These are phyloP conservation scores for Lepidochrysops patricia DNA, from an alignment of 2,888 invertebrate genomes.

Conservation along the genomic window DNA sequence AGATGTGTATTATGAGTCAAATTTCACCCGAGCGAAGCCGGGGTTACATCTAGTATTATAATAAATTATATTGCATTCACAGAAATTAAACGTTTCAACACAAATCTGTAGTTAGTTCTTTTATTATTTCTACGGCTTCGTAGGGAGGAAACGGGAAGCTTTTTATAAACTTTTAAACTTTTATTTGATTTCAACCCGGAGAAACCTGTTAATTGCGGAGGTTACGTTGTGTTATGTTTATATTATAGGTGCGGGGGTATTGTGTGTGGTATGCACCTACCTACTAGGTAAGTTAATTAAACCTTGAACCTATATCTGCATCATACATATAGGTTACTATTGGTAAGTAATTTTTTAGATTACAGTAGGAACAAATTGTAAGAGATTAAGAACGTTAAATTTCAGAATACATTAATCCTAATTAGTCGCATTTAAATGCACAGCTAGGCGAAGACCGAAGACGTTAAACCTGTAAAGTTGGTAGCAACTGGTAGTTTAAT, in stretches of 20 bases:
- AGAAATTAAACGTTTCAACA: conserved; percentile 4
- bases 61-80: not conserved
- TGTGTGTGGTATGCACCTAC: too few relatives aligned
- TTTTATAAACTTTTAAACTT: not conserved
- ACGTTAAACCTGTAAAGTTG: not conserved
- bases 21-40: too few relatives aligned
- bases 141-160: not conserved
- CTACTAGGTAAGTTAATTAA: too few relatives aligned
- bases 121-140: not conserved
- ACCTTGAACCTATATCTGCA: too few relatives aligned
- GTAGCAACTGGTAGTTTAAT: not conserved
- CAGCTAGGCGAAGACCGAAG: not conserved
- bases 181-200: not conserved
- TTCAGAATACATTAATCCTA: not conserved
- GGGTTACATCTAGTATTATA: too few relatives aligned
- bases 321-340: too few relatives aligned
- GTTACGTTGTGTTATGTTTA: too few relatives aligned
- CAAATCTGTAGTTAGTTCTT: not conserved
- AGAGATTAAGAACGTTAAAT: too few relatives aligned
- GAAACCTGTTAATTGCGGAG: not conserved
- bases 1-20: too few relatives aligned
- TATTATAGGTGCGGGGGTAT: too few relatives aligned
- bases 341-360: not conserved
- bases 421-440: not conserved
- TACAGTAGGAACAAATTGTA: not conserved